These are phyloP conservation scores for Autographa pulchrina DNA, from an alignment of 2,888 invertebrate genomes.

Conservation along the genomic window DNA sequence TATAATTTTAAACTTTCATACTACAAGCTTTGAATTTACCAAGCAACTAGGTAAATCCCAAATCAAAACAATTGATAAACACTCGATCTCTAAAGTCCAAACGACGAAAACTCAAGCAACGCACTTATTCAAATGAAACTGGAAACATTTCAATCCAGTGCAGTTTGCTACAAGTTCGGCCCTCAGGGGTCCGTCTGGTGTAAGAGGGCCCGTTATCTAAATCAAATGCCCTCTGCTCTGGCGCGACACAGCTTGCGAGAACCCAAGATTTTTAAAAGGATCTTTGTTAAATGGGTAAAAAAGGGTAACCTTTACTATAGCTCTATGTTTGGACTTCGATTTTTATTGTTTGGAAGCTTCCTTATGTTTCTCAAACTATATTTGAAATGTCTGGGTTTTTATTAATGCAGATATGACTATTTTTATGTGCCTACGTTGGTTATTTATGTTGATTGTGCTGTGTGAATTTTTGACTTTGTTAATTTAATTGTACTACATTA, in stretches of 20 bases:
- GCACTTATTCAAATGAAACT: constrained; percentile 48
- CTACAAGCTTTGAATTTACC: too few relatives aligned
- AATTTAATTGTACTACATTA: too few relatives aligned
- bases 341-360: constrained; percentile 4
- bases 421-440: neutral
- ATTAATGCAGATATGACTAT: neutral
- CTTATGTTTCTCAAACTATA: constrained; percentile 10
- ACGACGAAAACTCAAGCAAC: neutral
- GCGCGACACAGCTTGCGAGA: constrained; percentile 62
- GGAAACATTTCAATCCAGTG: constrained; percentile 44
- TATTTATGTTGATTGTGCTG: neutral
- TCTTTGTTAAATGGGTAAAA: constrained; percentile 65
- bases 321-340: constrained; percentile 9
- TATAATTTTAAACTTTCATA: too few relatives aligned
- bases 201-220: constrained; percentile 67
- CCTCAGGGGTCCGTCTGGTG: constrained; percentile 45
- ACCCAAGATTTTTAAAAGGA: constrained; percentile 64
- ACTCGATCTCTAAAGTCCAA: neutral
- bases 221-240: constrained; percentile 66
- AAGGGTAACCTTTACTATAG: constrained; percentile 54
- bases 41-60: too few relatives aligned
- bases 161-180: constrained; percentile 25
- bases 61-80: neutral
- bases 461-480: too few relatives aligned
- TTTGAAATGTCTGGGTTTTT: constrained; percentile 1